phyloP scores from a whole-genome alignment of 2,888 invertebrate species.

The Perdita meconis region DNA sequence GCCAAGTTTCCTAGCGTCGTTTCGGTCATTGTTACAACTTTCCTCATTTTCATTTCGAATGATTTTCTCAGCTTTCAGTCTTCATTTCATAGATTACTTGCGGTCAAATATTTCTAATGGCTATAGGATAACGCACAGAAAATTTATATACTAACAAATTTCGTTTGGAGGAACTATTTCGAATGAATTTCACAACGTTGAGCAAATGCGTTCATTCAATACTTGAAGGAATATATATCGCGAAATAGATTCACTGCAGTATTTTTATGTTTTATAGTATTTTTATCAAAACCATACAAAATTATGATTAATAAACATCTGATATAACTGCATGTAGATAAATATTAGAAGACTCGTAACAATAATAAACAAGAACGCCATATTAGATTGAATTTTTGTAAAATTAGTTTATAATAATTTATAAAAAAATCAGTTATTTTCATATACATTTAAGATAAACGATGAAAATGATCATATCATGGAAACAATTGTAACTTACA shows the following conservation, averaged over 20 bases:
- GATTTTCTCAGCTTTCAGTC: no score
- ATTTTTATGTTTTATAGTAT: neutral
- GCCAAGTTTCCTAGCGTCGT: conserved; percentile 26
- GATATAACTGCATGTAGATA: no score
- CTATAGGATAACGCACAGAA: neutral
- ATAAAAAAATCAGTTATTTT: no score
- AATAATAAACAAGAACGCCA: neutral
- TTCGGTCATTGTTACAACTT: conserved; percentile 33
- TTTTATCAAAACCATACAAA: no score
- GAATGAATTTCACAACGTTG: conserved; percentile 5
- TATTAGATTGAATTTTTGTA: neutral
- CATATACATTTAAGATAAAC: neutral
- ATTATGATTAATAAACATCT: no score
- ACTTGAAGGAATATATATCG: neutral
- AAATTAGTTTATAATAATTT: neutral
- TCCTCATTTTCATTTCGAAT: conserved; percentile 16
- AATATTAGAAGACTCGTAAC: no score
- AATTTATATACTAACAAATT: neutral
- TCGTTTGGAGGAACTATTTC: neutral
- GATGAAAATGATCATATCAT: neutral
- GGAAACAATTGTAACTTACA: neutral
- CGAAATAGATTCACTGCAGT: neutral
- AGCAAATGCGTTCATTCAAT: conserved; percentile 6
- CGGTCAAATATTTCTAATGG: neutral
- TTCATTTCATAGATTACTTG: neutral